Percentiles rank a stretch among this genome's conserved stretches.
Conservation (phyloP, 2,888 invertebrate species). For the Dryocosmus kuriphilus region DNA sequence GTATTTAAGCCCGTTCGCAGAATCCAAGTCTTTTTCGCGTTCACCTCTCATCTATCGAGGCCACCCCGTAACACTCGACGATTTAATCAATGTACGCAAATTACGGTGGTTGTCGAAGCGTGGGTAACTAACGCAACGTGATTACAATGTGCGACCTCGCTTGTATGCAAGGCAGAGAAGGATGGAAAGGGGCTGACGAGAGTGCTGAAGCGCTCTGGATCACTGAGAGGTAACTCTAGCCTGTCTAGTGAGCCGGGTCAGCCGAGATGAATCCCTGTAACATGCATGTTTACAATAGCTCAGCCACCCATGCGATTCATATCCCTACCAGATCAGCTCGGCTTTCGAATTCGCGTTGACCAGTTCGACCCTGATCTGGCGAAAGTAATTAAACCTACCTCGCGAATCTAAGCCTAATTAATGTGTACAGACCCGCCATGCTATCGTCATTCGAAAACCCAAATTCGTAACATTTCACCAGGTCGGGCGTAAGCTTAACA, state of each 20-base stretch:
- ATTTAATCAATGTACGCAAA: slow-evolving; percentile 74
- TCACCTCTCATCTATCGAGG: slow-evolving; percentile 51
- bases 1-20: slow-evolving; percentile 33
- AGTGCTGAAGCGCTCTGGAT: slow-evolving; percentile 46
- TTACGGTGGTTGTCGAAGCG: slow-evolving; percentile 69
- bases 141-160: slow-evolving; percentile 69
- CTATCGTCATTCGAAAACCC: slow-evolving; percentile 50
- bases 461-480: slow-evolving; percentile 8
- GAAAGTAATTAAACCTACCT: slow-evolving; percentile 76
- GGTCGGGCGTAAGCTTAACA: not conserved
- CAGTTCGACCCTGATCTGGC: slow-evolving; percentile 70
- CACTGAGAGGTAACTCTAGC: slow-evolving; percentile 44
- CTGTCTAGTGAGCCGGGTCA: slow-evolving; percentile 45
- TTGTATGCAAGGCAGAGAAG: slow-evolving; percentile 54
- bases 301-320: slow-evolving; percentile 71
- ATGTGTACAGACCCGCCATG: slow-evolving; percentile 71
- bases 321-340: slow-evolving; percentile 59
- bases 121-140: slow-evolving; percentile 69
- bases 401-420: slow-evolving; percentile 74
- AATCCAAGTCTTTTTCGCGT: slow-evolving; percentile 44
- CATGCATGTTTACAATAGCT: slow-evolving; percentile 76
- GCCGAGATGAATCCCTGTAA: slow-evolving; percentile 71
- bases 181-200: slow-evolving; percentile 50
- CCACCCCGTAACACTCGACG: slow-evolving; percentile 62
- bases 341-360: slow-evolving; percentile 51